Evolutionary conservation across 1,140 invertebrate genomes (phyloP), one percentile per base, ranked within the genome.

Genomic region (Potamilus streckersoni): DNA sequence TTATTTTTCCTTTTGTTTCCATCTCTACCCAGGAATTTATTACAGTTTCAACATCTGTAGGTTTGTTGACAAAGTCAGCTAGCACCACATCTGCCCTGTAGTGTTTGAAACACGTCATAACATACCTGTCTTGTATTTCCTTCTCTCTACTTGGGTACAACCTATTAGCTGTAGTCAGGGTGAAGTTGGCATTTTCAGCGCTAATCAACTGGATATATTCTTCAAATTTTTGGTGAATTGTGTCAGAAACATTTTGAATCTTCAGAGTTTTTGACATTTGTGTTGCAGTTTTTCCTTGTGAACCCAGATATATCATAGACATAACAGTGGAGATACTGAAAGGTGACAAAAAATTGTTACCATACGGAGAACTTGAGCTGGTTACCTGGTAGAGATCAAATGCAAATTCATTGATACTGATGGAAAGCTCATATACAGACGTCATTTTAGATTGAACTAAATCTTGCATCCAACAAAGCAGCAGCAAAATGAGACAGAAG

Each of bases 11-110:
- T 64, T 89, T 86, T 0, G 95, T 96, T 70, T 92, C 92, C 6
- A 91, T 76, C 0, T 90, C 87, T 0, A 95, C 93, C 94, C 94
- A 95, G 62, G 84, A 84, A 82, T 95, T 95, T 23, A 95, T 93
- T 2, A 84, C 79, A 65, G 81, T 81, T 12, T 69, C 60, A 16
- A 79, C 23, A 16, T 77, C 66, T 38, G 14, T 56, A 12, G 61
- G 23, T 27, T 75, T 67, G 3, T 49, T 65, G 15, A 56, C 38
- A 56, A 57, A 76, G 57, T 70, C 62, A 62, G 71, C 59, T 6
- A 13, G 20, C 31, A 64, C 65, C 2, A 71, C 31, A 17, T 71
- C 74, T 19, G 74, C 55, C 16, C 20, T 56, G n/a, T 70, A 76
- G 65, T 70, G 57, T 65, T 76, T 64, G 2, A n/a, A 19, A 14